Evolutionary conservation across 2,888 invertebrate genomes (phyloP).

Genomic region (Megamerina dolium): DNA sequence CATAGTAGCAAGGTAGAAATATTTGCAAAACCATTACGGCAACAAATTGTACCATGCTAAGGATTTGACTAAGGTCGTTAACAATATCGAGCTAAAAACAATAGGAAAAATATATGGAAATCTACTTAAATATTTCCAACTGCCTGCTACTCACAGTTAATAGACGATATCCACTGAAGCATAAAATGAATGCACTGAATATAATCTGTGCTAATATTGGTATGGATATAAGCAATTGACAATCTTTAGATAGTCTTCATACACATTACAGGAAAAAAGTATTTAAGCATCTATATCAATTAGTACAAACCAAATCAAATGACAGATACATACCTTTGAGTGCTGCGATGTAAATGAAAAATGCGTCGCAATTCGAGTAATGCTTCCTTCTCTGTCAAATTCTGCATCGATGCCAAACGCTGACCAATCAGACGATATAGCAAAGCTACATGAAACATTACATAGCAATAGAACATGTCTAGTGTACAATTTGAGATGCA

Average conservation of each 20-base stretch:
- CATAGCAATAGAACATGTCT: slow-evolving; percentile 34
- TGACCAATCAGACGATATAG: slow-evolving; percentile 30
- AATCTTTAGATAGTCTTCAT: slow-evolving; percentile 19
- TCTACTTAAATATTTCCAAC: background rate
- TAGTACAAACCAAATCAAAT: too few relatives aligned
- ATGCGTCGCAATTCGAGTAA: slow-evolving; percentile 3
- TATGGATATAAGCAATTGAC: slow-evolving; percentile 25
- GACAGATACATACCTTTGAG: background rate
- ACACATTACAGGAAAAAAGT: too few relatives aligned
- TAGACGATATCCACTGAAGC: slow-evolving; percentile 21
- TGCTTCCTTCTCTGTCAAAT: slow-evolving; percentile 1
- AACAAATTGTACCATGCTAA: slow-evolving; percentile 28
- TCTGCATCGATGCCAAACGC: slow-evolving; percentile 23
- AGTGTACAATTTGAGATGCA: slow-evolving; percentile 29
- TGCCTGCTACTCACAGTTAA: slow-evolving; percentile 12
- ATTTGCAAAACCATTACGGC: slow-evolving; percentile 36
- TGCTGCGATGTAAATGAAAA: slow-evolving; percentile 10
- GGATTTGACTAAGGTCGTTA: background rate
- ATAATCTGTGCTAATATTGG: slow-evolving; percentile 30
- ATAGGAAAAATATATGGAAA: too few relatives aligned
- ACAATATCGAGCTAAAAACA: background rate
- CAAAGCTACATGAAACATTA: slow-evolving; percentile 32
- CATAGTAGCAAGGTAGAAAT: slow-evolving; percentile 40
- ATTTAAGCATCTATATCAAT: too few relatives aligned
- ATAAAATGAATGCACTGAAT: slow-evolving; percentile 28